Base-by-base conservation (phyloP, 2,113 vertebrate genomes). In the Anthoscopus minutus region DNA sequence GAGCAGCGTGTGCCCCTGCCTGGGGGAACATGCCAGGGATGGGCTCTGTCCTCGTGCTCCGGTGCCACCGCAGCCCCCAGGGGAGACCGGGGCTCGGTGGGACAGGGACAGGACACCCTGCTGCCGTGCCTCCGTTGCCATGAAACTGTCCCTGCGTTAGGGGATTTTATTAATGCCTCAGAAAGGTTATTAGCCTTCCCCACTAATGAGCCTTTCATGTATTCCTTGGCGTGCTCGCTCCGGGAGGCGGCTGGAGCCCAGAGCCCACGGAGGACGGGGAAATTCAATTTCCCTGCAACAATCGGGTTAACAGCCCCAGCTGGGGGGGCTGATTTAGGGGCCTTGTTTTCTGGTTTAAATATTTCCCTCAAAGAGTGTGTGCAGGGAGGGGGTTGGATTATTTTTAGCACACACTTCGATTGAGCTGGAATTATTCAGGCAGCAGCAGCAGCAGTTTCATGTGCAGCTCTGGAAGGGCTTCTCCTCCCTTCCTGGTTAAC, bases 51-150 rank as follows among this genome's bases (percentile, higher is more conserved):
- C n/a, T n/a, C n/a, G n/a, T n/a, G n/a, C n/a, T n/a, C n/a, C n/a
- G n/a, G n/a, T n/a, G n/a, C n/a, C n/a, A n/a, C n/a, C n/a, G n/a
- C n/a, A n/a, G n/a, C n/a, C n/a, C n/a, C n/a, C n/a, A n/a, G n/a
- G n/a, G n/a, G n/a, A n/a, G n/a, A n/a, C n/a, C n/a, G n/a, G n/a
- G n/a, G n/a, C n/a, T n/a, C n/a, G n/a, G n/a, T n/a, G n/a, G n/a
- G n/a, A n/a, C n/a, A n/a, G n/a, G n/a, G n/a, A n/a, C n/a, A 37
- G 30, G 92, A 95, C 96, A 78, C 94, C 94, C 64, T 69, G 76
- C 74, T 97, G 93, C 94, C 86, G 96, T 93, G 86, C 33, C 89
- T 88, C 91, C 42, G 93, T 96, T 97, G 92, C 95, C 93, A 76
- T 91, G 93, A 83, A 67, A 69, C 93, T 95, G 86, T 78, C 84